These are phyloP conservation scores for Hippocampus barbouri DNA, from an alignment of 2,113 vertebrate genomes.

Conservation along the genomic window DNA sequence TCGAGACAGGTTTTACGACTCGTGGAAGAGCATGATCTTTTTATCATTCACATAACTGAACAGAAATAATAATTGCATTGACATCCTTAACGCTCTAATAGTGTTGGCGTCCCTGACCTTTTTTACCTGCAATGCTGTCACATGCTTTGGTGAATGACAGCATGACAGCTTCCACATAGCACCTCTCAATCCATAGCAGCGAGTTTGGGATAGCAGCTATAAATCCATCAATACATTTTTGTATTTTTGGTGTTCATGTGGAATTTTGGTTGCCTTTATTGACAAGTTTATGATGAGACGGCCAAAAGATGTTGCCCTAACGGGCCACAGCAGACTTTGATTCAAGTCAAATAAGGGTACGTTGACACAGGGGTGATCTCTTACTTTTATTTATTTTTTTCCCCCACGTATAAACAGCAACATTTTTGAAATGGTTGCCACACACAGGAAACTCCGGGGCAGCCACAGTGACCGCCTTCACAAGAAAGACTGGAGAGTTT, in stretches of 20 bases:
- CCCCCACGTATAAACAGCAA: neutral
- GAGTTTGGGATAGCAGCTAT: neutral
- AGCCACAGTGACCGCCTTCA: neutral
- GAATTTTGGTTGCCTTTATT: neutral
- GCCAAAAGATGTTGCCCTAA: neutral
- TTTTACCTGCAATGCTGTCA: conserved; percentile 1
- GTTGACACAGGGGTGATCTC: neutral
- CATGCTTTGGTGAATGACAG: conserved; percentile 9
- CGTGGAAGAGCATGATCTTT: neutral
- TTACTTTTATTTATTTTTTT: too few relatives aligned
- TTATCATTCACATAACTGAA: neutral
- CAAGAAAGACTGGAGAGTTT: neutral
- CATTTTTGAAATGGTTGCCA: neutral
- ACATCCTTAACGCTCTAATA: neutral
- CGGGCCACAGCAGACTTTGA: neutral
- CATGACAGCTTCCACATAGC: neutral
- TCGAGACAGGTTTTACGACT: neutral
- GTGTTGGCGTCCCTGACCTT: conserved; percentile 5
- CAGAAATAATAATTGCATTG: neutral
- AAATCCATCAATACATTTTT: neutral
- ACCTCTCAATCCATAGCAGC: neutral
- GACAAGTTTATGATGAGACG: neutral
- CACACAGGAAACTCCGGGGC: neutral
- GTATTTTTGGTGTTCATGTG: neutral
- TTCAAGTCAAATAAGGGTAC: neutral